Base-by-base conservation (phyloP, 2,888 invertebrate genomes). In the Slavum lentiscoides region DNA sequence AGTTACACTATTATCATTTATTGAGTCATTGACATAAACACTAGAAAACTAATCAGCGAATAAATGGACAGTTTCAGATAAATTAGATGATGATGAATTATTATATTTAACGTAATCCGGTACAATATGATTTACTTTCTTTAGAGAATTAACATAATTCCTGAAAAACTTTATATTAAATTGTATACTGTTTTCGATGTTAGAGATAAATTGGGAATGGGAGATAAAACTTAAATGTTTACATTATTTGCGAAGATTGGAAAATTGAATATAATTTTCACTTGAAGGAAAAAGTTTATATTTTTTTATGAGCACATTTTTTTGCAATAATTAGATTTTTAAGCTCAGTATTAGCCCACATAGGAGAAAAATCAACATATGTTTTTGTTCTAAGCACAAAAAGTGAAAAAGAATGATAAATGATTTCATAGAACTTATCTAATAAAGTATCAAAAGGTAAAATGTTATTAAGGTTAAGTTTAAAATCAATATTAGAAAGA, bases 271-370 rank as follows among this genome's bases (percentile, higher is more conserved):
- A 68, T 68, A 68, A 49, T 68, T n/a, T 49, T 21, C 17, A 3
- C 49, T 30, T 15, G 70, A 70, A 70, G n/a, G 55, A 55, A 21
- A n/a, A 19, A 55, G n/a, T 58, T 70, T 55, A 70, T 55, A 70
- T n/a, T n/a, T 70, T 55, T 70, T 70, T 70, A 70, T 58, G 70
- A n/a, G 55, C 70, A 70, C 70, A 58, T n/a, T 70, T 70, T 11
- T 70, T 70, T 9, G 30, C 11, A 70, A 55, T 55, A 19, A 70
- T 70, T 11, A 19, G 19, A n/a, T n/a, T n/a, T n/a, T n/a, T n/a
- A n/a, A n/a, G n/a, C n/a, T n/a, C n/a, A n/a, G n/a, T n/a, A 70
- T 70, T 53, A 21, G 49, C 53, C 68, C 68, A 69, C 15, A 53
- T 9, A 69, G 17, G 68, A n/a, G 23, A 53, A 69, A 23, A 69